Evolutionary conservation across 2,888 invertebrate species (phyloP).

Genomic region (Vannuccia rotundouncinata): DNA sequence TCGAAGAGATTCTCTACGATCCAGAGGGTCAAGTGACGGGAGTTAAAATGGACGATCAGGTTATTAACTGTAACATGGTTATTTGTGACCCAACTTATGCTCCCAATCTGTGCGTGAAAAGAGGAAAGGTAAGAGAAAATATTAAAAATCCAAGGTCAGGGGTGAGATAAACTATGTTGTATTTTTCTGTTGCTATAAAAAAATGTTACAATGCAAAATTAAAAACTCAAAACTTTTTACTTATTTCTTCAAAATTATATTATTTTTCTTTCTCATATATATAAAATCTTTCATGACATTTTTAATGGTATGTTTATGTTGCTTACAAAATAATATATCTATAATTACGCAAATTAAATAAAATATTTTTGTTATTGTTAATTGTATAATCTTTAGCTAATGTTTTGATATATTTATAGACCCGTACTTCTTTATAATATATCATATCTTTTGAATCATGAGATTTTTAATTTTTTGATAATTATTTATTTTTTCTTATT

Average conservation of each 20-base stretch:
- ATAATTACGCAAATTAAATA: neutral
- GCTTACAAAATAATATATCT: neutral
- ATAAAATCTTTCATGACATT: neutral
- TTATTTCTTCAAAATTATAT: slow-evolving; percentile 38
- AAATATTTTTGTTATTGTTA: neutral
- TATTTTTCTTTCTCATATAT: neutral
- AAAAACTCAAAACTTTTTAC: neutral
- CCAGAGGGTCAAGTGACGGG: slow-evolving; percentile 74
- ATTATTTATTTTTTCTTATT: no score
- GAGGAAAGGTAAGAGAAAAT: neutral
- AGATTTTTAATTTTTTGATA: no score
- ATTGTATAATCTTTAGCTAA: no score
- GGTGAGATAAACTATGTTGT: slow-evolving; percentile 6
- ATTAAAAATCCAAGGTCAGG: neutral
- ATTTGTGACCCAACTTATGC: slow-evolving; percentile 93
- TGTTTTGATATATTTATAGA: no score
- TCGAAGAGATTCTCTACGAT: slow-evolving; percentile 85
- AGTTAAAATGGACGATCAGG: slow-evolving; percentile 85
- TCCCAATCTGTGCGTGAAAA: slow-evolving; percentile 65
- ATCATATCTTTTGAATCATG: no score
- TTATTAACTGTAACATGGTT: slow-evolving; percentile 76
- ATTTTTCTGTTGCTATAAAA: slow-evolving; percentile 15
- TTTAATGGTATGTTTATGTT: neutral
- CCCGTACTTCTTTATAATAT: no score
- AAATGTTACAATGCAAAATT: neutral